Evolutionary conservation across 2,888 invertebrate species (phyloP), one percentile per base, ranked within the genome.

Genomic region (Mechanitis mazaeus): DNA sequence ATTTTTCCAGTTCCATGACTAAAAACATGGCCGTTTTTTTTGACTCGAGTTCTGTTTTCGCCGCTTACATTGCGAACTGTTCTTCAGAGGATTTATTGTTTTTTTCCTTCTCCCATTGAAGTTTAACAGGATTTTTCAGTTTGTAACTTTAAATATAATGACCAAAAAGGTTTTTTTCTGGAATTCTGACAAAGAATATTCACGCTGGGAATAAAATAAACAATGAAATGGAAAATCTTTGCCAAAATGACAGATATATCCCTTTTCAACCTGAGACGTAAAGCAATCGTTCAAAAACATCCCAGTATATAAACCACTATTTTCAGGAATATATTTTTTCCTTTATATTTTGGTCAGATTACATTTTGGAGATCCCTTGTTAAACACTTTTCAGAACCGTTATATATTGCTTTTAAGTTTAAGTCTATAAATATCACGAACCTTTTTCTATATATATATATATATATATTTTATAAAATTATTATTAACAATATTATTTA

Each of bases 1-100:
- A 69, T 68, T 69, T 69, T 67, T 66, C 60, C 64, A 61, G 68
- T 68, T 68, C 54, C 53, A 61, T 64, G 64, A 64, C 62, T 61
- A 65, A 66, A 60, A 69, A 68, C 66, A 66, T 66, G 65, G 60
- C 64, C 60, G 54, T 53, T 54, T 66, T 20, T 65, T 65, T 63
- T 63, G 63, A 61, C 63, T 64, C 57, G 54, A 58, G 58, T 64
- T 60, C 54, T 64, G 62, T 66, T 64, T 64, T 59, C 64, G 66
- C 60, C 64, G 59, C 60, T 63, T 57, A 63, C 63, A 56, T 56
- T 47, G 54, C 64, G 58, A 56, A 60, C 50, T 28, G 60, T 60
- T 42, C 59, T 66, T 59, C 47, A 54, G 54, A 54, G 58, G 64
- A 66, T 66, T 66, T 64, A 66, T 60, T 31, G 38, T 62, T 50